phyloP scores from a whole-genome alignment of 2,888 invertebrate species.

The Rhagonycha fulva region DNA sequence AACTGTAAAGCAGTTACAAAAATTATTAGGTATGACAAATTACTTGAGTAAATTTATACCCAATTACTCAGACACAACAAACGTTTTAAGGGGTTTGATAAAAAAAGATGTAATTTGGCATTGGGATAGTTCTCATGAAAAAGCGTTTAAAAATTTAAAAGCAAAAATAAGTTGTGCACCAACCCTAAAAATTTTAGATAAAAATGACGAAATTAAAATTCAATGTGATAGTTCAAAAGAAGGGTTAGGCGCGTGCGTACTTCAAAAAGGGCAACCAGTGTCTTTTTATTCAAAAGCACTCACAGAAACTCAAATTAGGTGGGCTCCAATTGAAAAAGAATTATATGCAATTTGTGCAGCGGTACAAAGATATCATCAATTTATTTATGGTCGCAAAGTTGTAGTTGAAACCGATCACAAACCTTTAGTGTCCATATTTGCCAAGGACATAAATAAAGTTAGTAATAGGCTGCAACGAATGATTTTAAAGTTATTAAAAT shows the following conservation, averaged over 20 bases:
- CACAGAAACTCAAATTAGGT: not conserved
- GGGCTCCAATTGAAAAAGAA: constrained; percentile 9
- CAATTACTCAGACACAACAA: not conserved
- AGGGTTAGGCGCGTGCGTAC: not conserved
- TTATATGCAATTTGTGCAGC: not conserved
- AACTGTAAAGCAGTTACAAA: too few relatives aligned
- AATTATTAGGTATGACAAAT: too few relatives aligned
- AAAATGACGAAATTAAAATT: not conserved
- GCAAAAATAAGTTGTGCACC: not conserved
- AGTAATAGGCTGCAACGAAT: too few relatives aligned
- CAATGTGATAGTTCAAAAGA: constrained; percentile 1
- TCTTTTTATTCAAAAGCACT: not conserved
- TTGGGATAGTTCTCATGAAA: too few relatives aligned
- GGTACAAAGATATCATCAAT: not conserved
- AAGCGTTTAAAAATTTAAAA: not conserved
- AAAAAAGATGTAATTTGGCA: not conserved
- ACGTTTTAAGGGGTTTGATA: not conserved
- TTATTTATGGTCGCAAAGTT: not conserved
- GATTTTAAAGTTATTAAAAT: too few relatives aligned
- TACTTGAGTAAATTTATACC: not conserved
- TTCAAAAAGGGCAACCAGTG: constrained; percentile 1
- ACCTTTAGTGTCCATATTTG: not conserved
- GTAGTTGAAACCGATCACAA: not conserved
- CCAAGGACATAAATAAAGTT: too few relatives aligned
- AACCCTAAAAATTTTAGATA: not conserved